Evolutionary conservation across 2,113 vertebrate genomes (phyloP).

Genomic region (Macquaria ambigua): DNA sequence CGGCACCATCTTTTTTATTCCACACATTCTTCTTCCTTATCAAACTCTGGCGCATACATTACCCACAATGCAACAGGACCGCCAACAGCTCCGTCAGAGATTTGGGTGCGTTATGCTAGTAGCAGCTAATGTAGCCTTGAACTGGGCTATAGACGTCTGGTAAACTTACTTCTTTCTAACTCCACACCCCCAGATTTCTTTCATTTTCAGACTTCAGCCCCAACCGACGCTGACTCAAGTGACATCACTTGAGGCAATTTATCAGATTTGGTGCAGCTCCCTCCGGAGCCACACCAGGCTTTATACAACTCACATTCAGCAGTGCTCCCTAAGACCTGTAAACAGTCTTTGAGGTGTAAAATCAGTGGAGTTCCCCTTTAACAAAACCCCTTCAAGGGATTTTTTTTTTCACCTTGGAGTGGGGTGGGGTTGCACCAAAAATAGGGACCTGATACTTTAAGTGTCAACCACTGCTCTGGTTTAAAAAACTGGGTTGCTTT

Average conservation of each 20-base stretch:
- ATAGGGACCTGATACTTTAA: conserved; percentile 32
- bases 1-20: not conserved
- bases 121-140: not conserved
- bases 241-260: not conserved
- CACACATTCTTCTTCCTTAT: not conserved
- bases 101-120: not conserved
- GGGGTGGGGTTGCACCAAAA: conserved; percentile 39
- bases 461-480: not conserved
- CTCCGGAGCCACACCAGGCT: not conserved
- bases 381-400: not conserved
- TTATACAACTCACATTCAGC: not conserved
- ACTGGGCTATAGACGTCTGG: no score
- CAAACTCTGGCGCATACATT: not conserved
- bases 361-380: not conserved
- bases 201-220: not conserved
- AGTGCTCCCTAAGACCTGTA: not conserved
- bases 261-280: not conserved
- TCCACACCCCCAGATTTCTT: not conserved
- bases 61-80: conserved; percentile 5
- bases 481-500: conserved; percentile 32
- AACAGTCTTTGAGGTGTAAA: not conserved
- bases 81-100: not conserved
- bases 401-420: conserved; percentile 7
- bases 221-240: not conserved
- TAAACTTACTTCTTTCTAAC: not conserved